Conservation (phyloP, 2,797 vertebrate species). For the Myotis findleyi region DNA sequence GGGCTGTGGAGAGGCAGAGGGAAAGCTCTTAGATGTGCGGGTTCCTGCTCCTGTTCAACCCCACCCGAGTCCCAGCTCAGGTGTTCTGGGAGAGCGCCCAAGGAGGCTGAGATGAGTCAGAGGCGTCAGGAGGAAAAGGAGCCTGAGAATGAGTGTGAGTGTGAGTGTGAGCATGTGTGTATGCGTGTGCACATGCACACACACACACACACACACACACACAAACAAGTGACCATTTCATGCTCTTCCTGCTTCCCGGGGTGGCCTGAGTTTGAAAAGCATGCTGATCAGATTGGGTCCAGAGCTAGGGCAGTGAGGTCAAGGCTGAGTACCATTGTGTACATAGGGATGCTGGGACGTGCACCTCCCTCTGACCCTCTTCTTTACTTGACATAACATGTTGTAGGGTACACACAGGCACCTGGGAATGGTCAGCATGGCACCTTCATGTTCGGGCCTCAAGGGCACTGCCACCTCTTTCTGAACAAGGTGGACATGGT, state of each 20-base stretch:
- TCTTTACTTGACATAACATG: not conserved
- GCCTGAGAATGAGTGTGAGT: not conserved
- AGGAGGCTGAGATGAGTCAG: not conserved
- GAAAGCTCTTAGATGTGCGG: not conserved
- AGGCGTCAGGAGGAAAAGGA: not conserved
- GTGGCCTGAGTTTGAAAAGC: not conserved
- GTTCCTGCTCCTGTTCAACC: not conserved
- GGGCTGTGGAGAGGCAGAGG: not conserved
- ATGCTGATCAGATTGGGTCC: not conserved
- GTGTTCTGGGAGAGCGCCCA: not conserved
- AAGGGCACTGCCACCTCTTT: not conserved
- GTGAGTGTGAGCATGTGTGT: not conserved
- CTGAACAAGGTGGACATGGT: not conserved
- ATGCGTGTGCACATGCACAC: no score
- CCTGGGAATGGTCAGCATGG: not conserved
- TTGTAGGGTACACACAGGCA: not conserved
- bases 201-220: no score
- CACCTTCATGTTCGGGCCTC: not conserved
- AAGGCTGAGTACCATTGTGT: not conserved
- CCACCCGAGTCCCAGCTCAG: not conserved
- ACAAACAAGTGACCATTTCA: not conserved
- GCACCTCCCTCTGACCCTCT: no score
- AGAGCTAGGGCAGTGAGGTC: accelerated
- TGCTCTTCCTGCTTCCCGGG: not conserved
- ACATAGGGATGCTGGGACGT: accelerated